Evolutionary conservation across 2,797 vertebrate genomes (phyloP), one percentile per base, ranked within the genome.

Genomic region (Iguana delicatissima): DNA sequence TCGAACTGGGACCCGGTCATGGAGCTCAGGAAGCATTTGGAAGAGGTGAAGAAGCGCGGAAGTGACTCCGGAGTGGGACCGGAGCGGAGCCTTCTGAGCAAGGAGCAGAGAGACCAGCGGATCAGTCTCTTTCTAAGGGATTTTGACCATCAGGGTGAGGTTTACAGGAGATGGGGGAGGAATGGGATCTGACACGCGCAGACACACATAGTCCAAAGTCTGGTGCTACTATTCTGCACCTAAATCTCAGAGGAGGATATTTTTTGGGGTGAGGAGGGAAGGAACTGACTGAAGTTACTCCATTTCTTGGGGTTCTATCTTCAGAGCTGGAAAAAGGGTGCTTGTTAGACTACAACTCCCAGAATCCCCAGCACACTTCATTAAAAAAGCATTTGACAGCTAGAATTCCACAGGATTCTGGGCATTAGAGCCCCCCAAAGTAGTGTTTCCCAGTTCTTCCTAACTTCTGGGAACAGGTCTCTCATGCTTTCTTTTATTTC

Each of bases 131-230:
- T 96, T 79, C 93, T 96, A 82, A 87, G 84, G 0, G 94, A 91
- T 88, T 96, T 94, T 79, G 90, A 95, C n/a, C 93, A 95, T 81
- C 93, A 96, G 52, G 93, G 95, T 94, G 90, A 26, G 93, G 16
- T 32, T 50, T 67, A 46, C 42, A 29, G 1, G 32, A n/a, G 22
- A n/a, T 12, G 8, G 64, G 67, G 6, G 50, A 5, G 18, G 7
- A 5, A 22, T 22, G 42, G 4, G 83, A 16, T 46, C 62, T 26
- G 10, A 7, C 76, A 13, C 14, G 3, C 77, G 6, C 76, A 18
- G 32, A 14, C n/a, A 67, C 64, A 26, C 72, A 74, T 14, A n/a
- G 14, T 35, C 77, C 5, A 52, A 80, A 32, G 12, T 29, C 50
- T 7, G 26, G 5, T 14, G 79, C 24, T 79, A 46, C 42, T 13